Conservation (phyloP, 2,888 invertebrate species). For the Acrocyrtus sp. region DNA sequence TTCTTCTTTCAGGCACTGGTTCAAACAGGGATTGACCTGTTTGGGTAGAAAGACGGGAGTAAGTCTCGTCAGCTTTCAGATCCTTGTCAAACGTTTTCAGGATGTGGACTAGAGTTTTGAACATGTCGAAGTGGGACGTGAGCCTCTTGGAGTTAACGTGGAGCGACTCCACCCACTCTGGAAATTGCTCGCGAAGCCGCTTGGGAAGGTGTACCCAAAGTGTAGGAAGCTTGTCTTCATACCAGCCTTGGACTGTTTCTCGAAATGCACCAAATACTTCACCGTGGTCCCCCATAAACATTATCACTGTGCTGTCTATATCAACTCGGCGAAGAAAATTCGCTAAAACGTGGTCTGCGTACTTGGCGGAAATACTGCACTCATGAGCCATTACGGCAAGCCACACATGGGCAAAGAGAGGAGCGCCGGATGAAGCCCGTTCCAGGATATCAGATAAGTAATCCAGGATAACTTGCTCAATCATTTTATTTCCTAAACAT, state of each 20-base stretch:
- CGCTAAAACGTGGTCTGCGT: conserved; percentile 17
- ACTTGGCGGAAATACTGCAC: conserved; percentile 15
- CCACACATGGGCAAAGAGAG: conserved; percentile 37
- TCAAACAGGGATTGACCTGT: conserved; percentile 27
- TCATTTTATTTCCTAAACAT: conserved; percentile 24
- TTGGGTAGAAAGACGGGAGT: not conserved
- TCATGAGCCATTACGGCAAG: conserved; percentile 22
- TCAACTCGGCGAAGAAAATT: conserved; percentile 12
- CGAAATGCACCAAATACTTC: conserved; percentile 19
- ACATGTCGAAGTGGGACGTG: conserved; percentile 41
- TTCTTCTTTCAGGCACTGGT: conserved; percentile 6
- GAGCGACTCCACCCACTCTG: conserved; percentile 11
- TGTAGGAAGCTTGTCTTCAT: conserved; percentile 40
- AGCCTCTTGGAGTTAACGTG: conserved; percentile 24
- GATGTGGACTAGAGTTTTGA: conserved; percentile 33
- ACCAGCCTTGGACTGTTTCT: conserved; percentile 45
- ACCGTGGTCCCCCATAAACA: conserved; percentile 41
- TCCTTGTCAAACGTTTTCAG: conserved; percentile 12
- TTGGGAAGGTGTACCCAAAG: conserved; percentile 31
- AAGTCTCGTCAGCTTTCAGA: not conserved
- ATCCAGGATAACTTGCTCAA: conserved; percentile 27
- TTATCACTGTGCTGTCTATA: conserved; percentile 21
- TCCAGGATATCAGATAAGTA: conserved; percentile 23
- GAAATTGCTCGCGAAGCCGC: conserved; percentile 1
- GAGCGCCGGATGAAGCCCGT: not conserved